Conservation (phyloP, 2,888 invertebrate species). For the Lapara coniferarum region DNA sequence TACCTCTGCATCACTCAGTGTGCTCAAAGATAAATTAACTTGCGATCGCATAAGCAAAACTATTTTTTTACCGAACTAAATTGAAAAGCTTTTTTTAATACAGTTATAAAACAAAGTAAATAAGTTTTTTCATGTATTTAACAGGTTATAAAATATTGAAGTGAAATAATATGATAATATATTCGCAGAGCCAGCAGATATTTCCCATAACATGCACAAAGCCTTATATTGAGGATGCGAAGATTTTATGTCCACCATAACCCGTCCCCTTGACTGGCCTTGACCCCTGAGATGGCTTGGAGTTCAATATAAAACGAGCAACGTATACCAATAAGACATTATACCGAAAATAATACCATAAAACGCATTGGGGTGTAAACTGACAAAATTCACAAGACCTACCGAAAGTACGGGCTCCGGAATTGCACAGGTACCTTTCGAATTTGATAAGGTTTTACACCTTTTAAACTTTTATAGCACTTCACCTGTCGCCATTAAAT, state of each 20-base stretch:
- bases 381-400: slow-evolving; percentile 4
- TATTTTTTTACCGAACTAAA: too few relatives aligned
- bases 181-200: neutral
- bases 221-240: slow-evolving; percentile 12
- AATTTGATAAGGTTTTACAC: slow-evolving; percentile 9
- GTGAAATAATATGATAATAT: neutral
- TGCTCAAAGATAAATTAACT: too few relatives aligned
- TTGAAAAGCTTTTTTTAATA: too few relatives aligned
- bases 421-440: neutral
- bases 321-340: slow-evolving; percentile 12
- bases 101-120: too few relatives aligned
- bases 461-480: slow-evolving; percentile 17
- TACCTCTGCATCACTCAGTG: too few relatives aligned
- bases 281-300: slow-evolving; percentile 34
- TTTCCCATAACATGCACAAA: neutral
- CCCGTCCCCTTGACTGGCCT: slow-evolving; percentile 47
- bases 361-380: slow-evolving; percentile 7
- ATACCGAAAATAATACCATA: slow-evolving; percentile 25
- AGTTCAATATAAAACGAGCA: slow-evolving; percentile 32
- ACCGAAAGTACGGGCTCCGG: neutral
- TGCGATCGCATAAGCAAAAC: too few relatives aligned
- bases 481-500: slow-evolving; percentile 3
- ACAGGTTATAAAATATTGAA: neutral
- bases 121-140: too few relatives aligned
- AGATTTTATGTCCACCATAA: slow-evolving; percentile 19